phyloP scores from a whole-genome alignment of 2,113 vertebrate genomes.

The Malurus cyaneus region DNA sequence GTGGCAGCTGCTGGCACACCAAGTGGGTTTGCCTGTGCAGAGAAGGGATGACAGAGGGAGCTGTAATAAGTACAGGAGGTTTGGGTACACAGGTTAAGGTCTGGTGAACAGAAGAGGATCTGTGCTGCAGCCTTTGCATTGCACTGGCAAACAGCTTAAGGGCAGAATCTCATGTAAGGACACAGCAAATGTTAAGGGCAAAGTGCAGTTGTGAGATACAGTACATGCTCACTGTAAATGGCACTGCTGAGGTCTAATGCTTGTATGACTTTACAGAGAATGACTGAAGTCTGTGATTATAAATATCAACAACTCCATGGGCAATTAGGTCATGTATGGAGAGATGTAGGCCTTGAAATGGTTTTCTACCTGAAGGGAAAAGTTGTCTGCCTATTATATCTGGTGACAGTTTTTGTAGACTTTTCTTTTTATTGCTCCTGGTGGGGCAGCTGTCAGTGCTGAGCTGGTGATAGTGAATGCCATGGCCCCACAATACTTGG shows the following conservation, averaged over 20 bases:
- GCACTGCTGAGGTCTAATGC: not conserved
- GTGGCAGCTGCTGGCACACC: not conserved
- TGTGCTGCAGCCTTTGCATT: not conserved
- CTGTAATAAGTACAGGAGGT: not conserved
- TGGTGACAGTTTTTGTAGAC: not conserved
- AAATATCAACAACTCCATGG: not conserved
- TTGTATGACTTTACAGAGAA: not conserved
- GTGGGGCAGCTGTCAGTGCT: not conserved
- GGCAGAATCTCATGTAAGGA: not conserved
- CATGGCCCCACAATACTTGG: not conserved
- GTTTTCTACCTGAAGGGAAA: not conserved
- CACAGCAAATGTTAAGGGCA: conserved; percentile 3
- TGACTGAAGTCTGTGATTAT: not conserved
- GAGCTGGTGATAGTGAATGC: not conserved
- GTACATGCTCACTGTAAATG: not conserved
- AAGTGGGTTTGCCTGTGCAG: not conserved
- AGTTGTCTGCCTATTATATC: not conserved
- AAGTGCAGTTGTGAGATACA: not conserved
- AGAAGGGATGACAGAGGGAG: not conserved
- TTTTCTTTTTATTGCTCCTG: not conserved
- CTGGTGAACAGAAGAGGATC: not conserved
- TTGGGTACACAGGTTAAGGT: not conserved
- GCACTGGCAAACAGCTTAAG: not conserved
- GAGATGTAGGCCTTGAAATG: not conserved
- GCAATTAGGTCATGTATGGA: not conserved